phyloP scores from a whole-genome alignment of 1,140 invertebrate genomes.

The Anastrepha ludens region DNA sequence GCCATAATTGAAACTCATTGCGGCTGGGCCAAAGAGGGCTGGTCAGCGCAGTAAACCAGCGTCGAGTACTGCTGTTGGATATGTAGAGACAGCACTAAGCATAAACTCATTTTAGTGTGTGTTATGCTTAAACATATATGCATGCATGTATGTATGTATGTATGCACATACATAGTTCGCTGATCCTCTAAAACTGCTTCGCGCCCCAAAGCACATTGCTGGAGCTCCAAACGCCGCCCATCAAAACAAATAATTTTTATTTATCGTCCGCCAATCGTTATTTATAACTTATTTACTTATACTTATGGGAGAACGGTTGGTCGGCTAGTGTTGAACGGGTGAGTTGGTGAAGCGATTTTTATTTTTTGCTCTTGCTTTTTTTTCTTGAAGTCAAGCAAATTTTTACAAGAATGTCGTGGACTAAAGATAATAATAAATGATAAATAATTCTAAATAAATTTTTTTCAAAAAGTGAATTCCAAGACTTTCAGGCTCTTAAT shows the following conservation, averaged over 20 bases:
- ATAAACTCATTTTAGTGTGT: too few relatives aligned
- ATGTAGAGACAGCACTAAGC: background rate
- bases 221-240: slow-evolving; percentile 14
- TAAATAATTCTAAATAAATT: too few relatives aligned
- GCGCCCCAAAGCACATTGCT: background rate
- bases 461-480: too few relatives aligned
- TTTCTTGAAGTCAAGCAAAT: too few relatives aligned
- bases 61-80: background rate
- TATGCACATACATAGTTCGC: background rate
- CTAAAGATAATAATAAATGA: too few relatives aligned
- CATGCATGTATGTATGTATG: background rate
- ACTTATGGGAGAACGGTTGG: background rate
- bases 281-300: slow-evolving; percentile 60
- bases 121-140: too few relatives aligned
- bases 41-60: background rate
- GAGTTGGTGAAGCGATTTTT: too few relatives aligned
- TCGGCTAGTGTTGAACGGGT: background rate
- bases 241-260: slow-evolving; percentile 59
- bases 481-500: too few relatives aligned
- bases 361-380: too few relatives aligned
- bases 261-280: slow-evolving; percentile 59
- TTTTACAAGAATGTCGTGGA: too few relatives aligned
- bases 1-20: background rate
- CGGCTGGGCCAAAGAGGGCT: background rate
- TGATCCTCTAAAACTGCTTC: background rate